Base-by-base conservation (phyloP, 2,113 vertebrate species). In the Galeopterus variegatus region DNA sequence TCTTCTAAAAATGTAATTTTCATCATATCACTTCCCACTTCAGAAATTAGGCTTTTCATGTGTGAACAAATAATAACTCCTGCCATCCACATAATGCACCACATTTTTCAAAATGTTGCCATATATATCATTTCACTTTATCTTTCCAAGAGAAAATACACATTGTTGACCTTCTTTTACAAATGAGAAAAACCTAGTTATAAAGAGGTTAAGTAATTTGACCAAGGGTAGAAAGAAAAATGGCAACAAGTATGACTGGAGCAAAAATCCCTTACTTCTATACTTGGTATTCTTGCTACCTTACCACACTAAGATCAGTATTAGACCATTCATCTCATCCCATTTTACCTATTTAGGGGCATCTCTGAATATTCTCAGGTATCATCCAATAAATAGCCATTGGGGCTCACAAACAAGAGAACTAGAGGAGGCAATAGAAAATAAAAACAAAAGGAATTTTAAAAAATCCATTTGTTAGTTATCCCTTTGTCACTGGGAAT, bases 91-190 rank as follows among this genome's bases (percentile, higher is more conserved):
- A 48, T 64, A 72, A 92, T 93, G 15, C 0, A 52, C 17, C n/a
- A 80, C 45, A 50, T 84, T 97, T 95, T 95, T 96, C 84, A 90
- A 96, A 94, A 80, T 82, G 67, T 67, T 60, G 8, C 17, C 83
- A 62, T 50, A 41, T 86, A 70, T 60, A n/a, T 82, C 14, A 62
- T 73, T 94, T 52, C 41, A 54, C 31, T 77, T 92, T 64, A 67
- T 92, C 54, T 93, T 89, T 72, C 36, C 77, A 28, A 86, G 15
- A 41, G 28, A 62, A 88, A 69, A 58, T 82, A 45, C 0, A 93
- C 21, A 67, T 56, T 70, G 17, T 26, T 75, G 36, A 36, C 14
- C 58, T 96, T 81, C 33, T 56, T 75, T 95, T 72, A 52, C 33
- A 95, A 81, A 89, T 93, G n/a, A 88, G 24, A 9, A 77, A 92